Base-by-base conservation (phyloP, 2,797 vertebrate genomes). In the Pseudopleuronectes americanus region DNA sequence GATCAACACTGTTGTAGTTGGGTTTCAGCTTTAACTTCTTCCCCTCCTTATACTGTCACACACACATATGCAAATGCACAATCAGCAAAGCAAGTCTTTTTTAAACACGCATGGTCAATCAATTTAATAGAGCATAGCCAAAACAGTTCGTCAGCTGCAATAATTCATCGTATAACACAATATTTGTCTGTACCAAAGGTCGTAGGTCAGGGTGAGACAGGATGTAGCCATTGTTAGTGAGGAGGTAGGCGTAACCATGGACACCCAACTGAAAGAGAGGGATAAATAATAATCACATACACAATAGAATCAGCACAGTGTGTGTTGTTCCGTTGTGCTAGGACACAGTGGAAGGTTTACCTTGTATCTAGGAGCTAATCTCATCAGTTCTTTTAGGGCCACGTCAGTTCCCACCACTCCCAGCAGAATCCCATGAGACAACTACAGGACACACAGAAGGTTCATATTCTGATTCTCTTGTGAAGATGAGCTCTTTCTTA, bases 181-280 rank as follows among this genome's bases (percentile, higher is more conserved):
- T 43, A 1, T 64, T 8, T 49, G 14, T 58, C n/a, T 45, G 62
- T 85, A 99, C 97, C 96, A 99, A 73, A 61, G 98, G 97, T 56
- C 96, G 95, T 2, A 98, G 96, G 76, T 97, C 98, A 3, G 98
- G 98, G 66, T 99, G 97, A 19, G 96, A 96, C 41, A 99, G 94
- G 84, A 99, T 97, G 92, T 99, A 99, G 80, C 97, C 98, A 0
- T 99, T 99, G 88, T 99, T 99, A 9, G 97, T 99, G 87, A 96
- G 96, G 75, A 99, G 89, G 86, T 95, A 99, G 64, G 97, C 97
- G 0, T 99, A 99, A 65, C 98, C 97, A 49, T 99, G 97, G 76
- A 97, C 92, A 62, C 98, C 98, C 3, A 99, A 94, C 97, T 99
- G 80, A 74, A 80, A 77, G 61, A 80, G 14, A 81, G 16, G 77